Evolutionary conservation across 2,888 invertebrate genomes (phyloP).

Genomic region (Invenusta paracnida): DNA sequence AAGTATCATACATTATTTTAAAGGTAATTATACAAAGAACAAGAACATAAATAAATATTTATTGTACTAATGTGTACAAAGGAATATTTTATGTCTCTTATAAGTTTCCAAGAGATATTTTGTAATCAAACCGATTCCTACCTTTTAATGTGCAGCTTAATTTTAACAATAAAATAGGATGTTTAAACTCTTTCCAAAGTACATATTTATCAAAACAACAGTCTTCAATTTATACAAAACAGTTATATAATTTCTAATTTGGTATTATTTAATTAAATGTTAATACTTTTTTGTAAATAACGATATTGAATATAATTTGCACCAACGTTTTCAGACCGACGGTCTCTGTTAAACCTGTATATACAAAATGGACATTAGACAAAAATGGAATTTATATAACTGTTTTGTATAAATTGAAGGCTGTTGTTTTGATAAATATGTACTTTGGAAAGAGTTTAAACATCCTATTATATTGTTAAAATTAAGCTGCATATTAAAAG

Average conservation of each 20-base stretch:
- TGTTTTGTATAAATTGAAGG: conserved; percentile 23
- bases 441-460: conserved; percentile 20
- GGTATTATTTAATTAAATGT: neutral
- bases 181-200: conserved; percentile 14
- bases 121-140: conserved; percentile 1
- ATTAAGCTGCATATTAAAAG: conserved; percentile 21
- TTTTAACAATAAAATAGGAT: neutral
- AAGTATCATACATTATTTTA: neutral
- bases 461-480: neutral
- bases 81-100: conserved; percentile 15
- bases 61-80: no score
- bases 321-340: neutral
- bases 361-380: no score
- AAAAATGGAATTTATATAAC: neutral
- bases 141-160: conserved; percentile 16
- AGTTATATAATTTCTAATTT: neutral
- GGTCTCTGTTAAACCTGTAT: neutral
- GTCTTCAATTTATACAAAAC: conserved; percentile 24
- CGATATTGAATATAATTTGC: neutral
- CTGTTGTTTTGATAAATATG: conserved; percentile 14
- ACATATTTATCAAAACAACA: conserved; percentile 19
- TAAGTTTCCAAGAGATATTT: conserved; percentile 8
- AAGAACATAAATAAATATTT: neutral
- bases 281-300: neutral
- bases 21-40: conserved; percentile 20